Percentiles rank a stretch among this genome's conserved stretches.
Conservation (phyloP, 2,888 invertebrate species). For the Brachynemurus nebulosus region DNA sequence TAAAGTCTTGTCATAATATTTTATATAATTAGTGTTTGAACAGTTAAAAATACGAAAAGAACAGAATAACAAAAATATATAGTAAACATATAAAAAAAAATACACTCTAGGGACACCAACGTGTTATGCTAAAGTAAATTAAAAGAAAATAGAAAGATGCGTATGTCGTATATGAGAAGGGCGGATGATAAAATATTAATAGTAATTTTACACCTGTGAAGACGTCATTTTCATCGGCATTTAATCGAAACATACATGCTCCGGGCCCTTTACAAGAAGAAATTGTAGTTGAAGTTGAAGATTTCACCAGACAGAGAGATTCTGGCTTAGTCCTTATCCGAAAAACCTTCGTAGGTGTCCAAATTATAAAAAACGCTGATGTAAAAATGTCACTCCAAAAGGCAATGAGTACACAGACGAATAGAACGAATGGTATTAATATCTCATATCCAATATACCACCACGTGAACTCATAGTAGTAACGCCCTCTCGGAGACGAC, state of each 20-base stretch:
- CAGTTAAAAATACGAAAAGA: neutral
- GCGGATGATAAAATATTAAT: neutral
- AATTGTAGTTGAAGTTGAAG: neutral
- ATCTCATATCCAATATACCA: conserved; percentile 11
- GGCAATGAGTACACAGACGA: conserved; percentile 11
- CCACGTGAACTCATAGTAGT: conserved; percentile 11
- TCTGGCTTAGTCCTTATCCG: conserved; percentile 7
- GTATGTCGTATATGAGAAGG: no score
- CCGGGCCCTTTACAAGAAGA: no score
- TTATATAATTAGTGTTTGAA: neutral
- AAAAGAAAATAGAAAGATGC: neutral
- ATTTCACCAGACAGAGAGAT: no score
- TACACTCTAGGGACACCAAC: conserved; percentile 8
- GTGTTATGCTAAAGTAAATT: conserved; percentile 2
- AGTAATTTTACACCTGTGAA: neutral
- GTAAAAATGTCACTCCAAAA: conserved; percentile 11
- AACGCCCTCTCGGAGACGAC: conserved; percentile 25
- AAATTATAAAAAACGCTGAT: conserved; percentile 12
- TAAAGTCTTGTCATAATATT: conserved; percentile 2
- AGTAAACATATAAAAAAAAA: neutral
- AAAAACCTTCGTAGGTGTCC: conserved; percentile 12
- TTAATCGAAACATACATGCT: no score
- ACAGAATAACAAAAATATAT: neutral
- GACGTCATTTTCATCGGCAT: no score
- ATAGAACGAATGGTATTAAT: conserved; percentile 11